Percentiles rank a stretch among this genome's conserved stretches.
Conservation (phyloP, 2,113 vertebrate genomes). For the Ardeotis arabs region DNA sequence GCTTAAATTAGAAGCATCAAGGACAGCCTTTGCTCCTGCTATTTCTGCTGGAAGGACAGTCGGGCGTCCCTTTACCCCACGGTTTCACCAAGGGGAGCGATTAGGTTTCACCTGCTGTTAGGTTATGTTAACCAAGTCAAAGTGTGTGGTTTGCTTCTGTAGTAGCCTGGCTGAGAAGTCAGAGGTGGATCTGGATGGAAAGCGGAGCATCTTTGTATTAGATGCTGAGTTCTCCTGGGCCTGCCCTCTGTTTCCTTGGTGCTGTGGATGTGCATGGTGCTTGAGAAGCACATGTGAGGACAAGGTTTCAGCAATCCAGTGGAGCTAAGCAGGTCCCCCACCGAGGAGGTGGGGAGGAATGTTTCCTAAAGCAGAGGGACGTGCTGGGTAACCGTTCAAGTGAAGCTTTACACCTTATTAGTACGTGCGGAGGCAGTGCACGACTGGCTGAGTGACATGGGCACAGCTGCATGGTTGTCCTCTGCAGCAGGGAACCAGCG, state of each 20-base stretch:
- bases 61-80: fast-evolving
- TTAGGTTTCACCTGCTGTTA: fast-evolving
- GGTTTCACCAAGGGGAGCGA: fast-evolving
- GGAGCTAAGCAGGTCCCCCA: background rate
- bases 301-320: background rate
- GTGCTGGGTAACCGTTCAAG: background rate
- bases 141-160: background rate
- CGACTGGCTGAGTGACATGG: background rate
- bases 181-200: background rate
- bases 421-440: background rate
- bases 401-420: background rate
- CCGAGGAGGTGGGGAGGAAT: background rate
- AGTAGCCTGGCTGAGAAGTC: background rate
- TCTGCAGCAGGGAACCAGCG: background rate
- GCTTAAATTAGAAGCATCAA: slow-evolving; percentile 40
- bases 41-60: background rate
- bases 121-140: background rate
- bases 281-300: background rate
- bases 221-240: background rate
- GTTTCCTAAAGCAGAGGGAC: background rate
- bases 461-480: background rate
- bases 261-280: background rate
- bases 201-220: background rate
- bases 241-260: background rate
- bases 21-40: background rate